These are phyloP conservation scores for Hanleya hanleyi DNA, from an alignment of 2,888 invertebrate genomes.

Conservation along the genomic window DNA sequence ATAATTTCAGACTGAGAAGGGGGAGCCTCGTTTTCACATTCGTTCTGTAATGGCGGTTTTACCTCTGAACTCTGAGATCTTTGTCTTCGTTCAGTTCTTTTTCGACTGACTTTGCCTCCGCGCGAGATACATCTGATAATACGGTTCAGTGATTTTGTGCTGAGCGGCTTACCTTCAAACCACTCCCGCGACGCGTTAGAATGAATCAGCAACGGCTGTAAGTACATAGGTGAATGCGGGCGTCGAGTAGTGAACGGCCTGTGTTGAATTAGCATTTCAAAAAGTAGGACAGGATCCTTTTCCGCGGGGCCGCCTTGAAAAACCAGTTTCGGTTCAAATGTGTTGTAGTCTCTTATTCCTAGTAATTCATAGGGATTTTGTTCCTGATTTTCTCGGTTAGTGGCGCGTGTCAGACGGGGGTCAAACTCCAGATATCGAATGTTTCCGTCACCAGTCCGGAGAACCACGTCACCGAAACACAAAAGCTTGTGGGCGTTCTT, in stretches of 20 bases:
- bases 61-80: background rate
- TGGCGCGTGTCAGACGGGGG: background rate
- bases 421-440: slow-evolving; percentile 1
- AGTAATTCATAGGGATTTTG: background rate
- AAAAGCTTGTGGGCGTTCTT: background rate
- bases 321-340: slow-evolving; percentile 7
- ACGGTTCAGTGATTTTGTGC: slow-evolving; percentile 8
- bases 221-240: background rate
- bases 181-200: slow-evolving; percentile 6
- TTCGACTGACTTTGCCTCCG: background rate
- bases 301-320: slow-evolving; percentile 9
- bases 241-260: background rate
- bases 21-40: background rate
- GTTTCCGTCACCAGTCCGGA: background rate
- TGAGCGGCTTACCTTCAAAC: slow-evolving; percentile 2
- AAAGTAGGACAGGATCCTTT: slow-evolving; percentile 1
- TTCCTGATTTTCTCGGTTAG: background rate
- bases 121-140: background rate
- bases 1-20: background rate
- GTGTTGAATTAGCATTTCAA: slow-evolving; percentile 2
- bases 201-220: background rate
- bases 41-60: background rate
- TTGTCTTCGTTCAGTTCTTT: background rate
- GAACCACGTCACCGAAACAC: background rate
- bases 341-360: background rate